Base-by-base conservation (phyloP, 2,797 vertebrate genomes). In the Natrix natrix region DNA sequence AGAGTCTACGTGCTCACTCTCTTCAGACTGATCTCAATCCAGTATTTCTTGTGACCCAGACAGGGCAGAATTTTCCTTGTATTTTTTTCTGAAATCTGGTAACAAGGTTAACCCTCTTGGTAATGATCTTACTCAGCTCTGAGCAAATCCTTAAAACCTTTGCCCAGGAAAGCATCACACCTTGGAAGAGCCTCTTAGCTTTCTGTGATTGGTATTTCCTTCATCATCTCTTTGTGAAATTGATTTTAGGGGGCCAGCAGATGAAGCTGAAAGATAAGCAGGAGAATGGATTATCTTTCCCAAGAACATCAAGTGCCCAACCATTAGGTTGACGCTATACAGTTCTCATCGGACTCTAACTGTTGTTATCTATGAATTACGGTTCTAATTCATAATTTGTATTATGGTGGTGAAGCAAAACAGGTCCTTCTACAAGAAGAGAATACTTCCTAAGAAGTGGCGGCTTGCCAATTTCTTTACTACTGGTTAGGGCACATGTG, bases 251-350 rank as follows among this genome's bases (percentile, higher is more conserved):
- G 56, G 91, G 91, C 92, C 74, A 26, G 89, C 93, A 94, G 94
- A 95, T 95, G 94, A 95, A 87, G 94, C 90, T 87, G 94, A 87
- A 91, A 96, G 93, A 92, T 92, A 95, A 97, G 95, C 94, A 91
- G 22, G 60, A 90, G 48, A 87, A 93, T 74, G 93, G 89, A 2
- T 93, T 93, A 91, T n/a, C 92, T 92, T 95, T 94, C 91, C 92
- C 6, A 13, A 86, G 95, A 93, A 95, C 89, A 89, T 28, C 83
- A 95, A 95, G 88, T 22, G 37, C 37, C 74, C 37, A 78, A 24
- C 37, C 74, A 43, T 37, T 4, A 1, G 0, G 3, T 22, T 78
- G 74, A 78, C 20, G 43, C 74, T 24, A 22, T 10, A 22, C 8
- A 8, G n/a, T 74, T 74, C n/a, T 74, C 66, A 74, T 74, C 14